These are phyloP conservation scores for Scyliorhinus canicula DNA, from an alignment of 2,797 vertebrate genomes.

Conservation along the genomic window DNA sequence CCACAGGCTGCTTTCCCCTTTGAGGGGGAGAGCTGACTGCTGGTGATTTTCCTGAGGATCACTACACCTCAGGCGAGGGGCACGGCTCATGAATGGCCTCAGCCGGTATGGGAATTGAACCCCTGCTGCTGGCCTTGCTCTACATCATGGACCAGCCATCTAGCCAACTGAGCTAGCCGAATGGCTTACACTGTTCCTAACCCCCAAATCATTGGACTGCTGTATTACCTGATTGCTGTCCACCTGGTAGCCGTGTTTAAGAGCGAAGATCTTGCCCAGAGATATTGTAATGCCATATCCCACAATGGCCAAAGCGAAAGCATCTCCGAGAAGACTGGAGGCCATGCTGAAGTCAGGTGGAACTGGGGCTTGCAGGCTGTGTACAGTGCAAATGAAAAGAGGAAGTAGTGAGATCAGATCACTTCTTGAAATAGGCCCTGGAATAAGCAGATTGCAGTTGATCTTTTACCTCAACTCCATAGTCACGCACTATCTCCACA, in stretches of 20 bases:
- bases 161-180: neutral
- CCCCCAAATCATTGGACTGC: neutral
- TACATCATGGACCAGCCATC: too few species aligned
- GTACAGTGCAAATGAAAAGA: slow-evolving; percentile 37
- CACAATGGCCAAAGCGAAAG: slow-evolving; percentile 84
- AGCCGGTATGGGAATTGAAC: too few species aligned
- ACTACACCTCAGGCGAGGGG: too few species aligned
- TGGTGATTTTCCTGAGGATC: too few species aligned
- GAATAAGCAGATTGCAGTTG: neutral
- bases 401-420: neutral
- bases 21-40: too few species aligned
- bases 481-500: neutral
- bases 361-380: slow-evolving; percentile 74
- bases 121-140: too few species aligned
- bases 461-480: neutral
- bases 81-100: too few species aligned
- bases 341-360: slow-evolving; percentile 60
- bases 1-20: too few species aligned
- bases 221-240: slow-evolving; percentile 83
- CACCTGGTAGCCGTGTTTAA: slow-evolving; percentile 90
- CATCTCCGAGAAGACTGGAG: slow-evolving; percentile 69
- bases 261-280: slow-evolving; percentile 84
- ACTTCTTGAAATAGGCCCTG: neutral
- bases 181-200: neutral
- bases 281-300: slow-evolving; percentile 93